These are phyloP conservation scores for Lagocephalus sceleratus DNA, from an alignment of 2,797 vertebrate genomes.

Conservation along the genomic window DNA sequence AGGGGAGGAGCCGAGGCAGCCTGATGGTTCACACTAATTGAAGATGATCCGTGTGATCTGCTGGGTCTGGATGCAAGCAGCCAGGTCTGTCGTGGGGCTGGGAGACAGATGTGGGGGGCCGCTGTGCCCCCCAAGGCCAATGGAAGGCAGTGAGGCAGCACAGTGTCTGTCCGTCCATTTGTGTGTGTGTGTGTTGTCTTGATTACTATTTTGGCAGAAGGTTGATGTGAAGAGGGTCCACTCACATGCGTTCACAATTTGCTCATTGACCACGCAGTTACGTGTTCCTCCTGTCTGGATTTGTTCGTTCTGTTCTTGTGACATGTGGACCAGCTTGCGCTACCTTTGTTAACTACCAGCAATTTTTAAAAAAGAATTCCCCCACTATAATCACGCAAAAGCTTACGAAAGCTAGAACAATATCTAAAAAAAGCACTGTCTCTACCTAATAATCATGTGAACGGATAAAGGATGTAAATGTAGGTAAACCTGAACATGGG, in stretches of 20 bases:
- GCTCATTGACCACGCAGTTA: constrained; percentile 57
- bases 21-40: constrained; percentile 75
- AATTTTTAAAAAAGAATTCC: too few species aligned
- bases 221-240: constrained; percentile 57
- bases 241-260: constrained; percentile 78
- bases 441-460: constrained; percentile 36
- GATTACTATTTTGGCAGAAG: constrained; percentile 70
- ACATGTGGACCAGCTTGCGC: too few species aligned
- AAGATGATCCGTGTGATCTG: constrained; percentile 74
- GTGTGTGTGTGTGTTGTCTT: constrained; percentile 51
- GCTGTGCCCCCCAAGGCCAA: constrained; percentile 64
- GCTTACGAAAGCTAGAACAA: background rate
- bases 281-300: constrained; percentile 42
- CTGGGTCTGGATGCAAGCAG: constrained; percentile 60
- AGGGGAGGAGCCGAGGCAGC: constrained; percentile 55
- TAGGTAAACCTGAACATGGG: constrained; percentile 43
- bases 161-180: constrained; percentile 66
- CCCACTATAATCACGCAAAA: too few species aligned
- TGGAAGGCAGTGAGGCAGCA: constrained; percentile 66
- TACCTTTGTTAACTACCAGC: too few species aligned
- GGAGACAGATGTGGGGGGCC: constrained; percentile 79
- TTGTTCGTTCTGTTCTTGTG: constrained; percentile 33
- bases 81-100: constrained; percentile 71
- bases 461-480: constrained; percentile 38
- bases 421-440: constrained; percentile 11